These are phyloP conservation scores for Dendrocincla tyrannina DNA, from an alignment of 2,797 vertebrate genomes.

Conservation along the genomic window DNA sequence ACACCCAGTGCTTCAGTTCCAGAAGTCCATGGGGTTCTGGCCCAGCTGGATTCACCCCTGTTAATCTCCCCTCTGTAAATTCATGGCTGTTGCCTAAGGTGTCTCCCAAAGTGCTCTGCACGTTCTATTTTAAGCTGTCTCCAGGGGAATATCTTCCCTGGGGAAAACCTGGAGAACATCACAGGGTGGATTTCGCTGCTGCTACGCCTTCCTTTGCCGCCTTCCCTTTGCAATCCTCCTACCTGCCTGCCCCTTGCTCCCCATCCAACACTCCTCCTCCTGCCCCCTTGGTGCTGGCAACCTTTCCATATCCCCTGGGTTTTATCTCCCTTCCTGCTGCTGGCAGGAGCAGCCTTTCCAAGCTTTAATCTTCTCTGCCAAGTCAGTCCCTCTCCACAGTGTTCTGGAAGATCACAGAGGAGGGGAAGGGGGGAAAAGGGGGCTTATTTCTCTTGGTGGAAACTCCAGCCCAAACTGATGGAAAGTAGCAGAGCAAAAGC, in stretches of 20 bases:
- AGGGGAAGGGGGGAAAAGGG: background rate
- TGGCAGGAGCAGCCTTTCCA: background rate
- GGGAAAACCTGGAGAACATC: background rate
- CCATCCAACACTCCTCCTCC: background rate
- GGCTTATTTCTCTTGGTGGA: background rate
- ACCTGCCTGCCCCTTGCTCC: background rate
- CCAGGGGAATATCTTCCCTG: background rate
- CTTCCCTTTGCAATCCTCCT: background rate
- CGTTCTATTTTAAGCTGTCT: background rate
- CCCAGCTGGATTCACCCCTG: background rate
- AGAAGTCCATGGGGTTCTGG: background rate
- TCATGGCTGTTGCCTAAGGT: background rate
- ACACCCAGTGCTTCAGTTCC: background rate
- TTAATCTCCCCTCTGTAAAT: accelerated
- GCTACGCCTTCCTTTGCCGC: background rate
- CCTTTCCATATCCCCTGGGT: background rate
- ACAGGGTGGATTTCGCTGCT: background rate
- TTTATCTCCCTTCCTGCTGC: background rate
- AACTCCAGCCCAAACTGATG: background rate
- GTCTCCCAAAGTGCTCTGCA: background rate
- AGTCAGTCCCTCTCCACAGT: background rate
- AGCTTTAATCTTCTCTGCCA: background rate
- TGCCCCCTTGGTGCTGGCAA: background rate
- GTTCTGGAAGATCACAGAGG: background rate
- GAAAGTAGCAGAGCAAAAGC: background rate